phyloP scores from a whole-genome alignment of 2,888 invertebrate species.

The Dryobotodes eremita region DNA sequence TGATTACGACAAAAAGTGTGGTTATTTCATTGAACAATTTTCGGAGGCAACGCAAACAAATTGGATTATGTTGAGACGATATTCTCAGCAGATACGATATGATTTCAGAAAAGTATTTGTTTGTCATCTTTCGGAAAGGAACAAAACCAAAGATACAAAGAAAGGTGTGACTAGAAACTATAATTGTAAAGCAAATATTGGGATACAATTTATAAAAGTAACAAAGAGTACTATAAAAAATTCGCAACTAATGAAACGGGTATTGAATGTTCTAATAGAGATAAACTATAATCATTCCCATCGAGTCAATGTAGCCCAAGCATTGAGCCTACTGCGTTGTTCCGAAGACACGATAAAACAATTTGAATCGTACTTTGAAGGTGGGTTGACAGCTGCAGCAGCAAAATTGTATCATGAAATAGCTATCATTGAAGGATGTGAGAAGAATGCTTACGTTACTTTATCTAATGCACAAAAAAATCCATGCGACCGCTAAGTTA shows the following conservation, averaged over 20 bases:
- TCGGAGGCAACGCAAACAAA: constrained; percentile 44
- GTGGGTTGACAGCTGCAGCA: constrained; percentile 60
- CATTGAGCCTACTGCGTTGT: constrained; percentile 58
- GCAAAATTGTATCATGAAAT: constrained; percentile 22
- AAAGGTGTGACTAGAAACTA: constrained; percentile 54
- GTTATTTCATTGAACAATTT: constrained; percentile 40
- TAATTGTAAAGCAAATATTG: constrained; percentile 44
- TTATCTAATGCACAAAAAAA: constrained; percentile 48
- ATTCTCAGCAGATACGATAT: constrained; percentile 22
- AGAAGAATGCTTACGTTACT: constrained; percentile 35
- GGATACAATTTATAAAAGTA: constrained; percentile 52
- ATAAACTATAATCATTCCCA: constrained; percentile 58
- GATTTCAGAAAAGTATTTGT: constrained; percentile 38
- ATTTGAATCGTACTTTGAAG: constrained; percentile 59
- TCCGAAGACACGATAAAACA: constrained; percentile 59
- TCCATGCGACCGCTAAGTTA: constrained; percentile 42
- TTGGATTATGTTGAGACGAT: constrained; percentile 52
- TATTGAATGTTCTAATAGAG: constrained; percentile 55
- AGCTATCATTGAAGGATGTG: constrained; percentile 52
- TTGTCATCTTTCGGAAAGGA: constrained; percentile 59
- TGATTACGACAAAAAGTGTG: constrained; percentile 42
- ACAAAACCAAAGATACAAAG: constrained; percentile 60
- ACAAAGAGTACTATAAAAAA: constrained; percentile 13
- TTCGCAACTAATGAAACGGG: constrained; percentile 45
- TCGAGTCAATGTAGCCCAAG: constrained; percentile 49